Evolutionary conservation across 2,797 vertebrate genomes (phyloP), one percentile per base, ranked within the genome.

Genomic region (Sylvia borin): DNA sequence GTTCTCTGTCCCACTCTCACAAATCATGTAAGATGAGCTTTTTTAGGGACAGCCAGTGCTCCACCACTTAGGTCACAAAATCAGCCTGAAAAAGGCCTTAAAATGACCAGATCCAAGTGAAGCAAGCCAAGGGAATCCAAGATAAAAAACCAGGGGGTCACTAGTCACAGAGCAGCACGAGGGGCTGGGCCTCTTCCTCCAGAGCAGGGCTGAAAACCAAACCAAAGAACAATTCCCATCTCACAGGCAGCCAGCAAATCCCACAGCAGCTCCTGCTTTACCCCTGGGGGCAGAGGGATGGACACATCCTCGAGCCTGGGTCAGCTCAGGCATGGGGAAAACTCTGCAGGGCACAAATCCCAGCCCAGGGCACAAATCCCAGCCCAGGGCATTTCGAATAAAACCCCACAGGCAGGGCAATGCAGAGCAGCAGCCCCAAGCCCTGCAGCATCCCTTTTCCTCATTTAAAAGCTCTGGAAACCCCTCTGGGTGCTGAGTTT

Each of bases 11-110:
- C 42, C n/a, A 29, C 10, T 11, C 57, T 8, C 2, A 26, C 6
- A 16, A 64, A 58, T 6, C 26, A 2, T 0, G 0, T 0, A 3
- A 47, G n/a, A 48, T 5, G 34, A 2, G 32, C 5, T 57, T 10
- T 62, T 40, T 61, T 18, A 58, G 43, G 53, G 45, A 24, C 27
- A 57, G 38, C 5, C 40, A 4, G 53, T 3, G 54, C 72, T 61
- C 45, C 22, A 8, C 7, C 51, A 8, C 19, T 7, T 22, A 31
- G 48, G 57, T 7, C 11, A 13, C 4, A 3, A 7, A 34, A 27
- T 45, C 4, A 7, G 29, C 17, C 2, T 26, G 38, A 5, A 51
- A 71, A 53, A 71, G 3, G 13, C 29, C n/a, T 71, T 22, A 3
- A 40, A 29, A 4, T 27, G n/a, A 40, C 34, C 0, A 6, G 72